A percentile compares a stretch with the other conserved stretches of the same genome.
phyloP scores from a whole-genome alignment of 37 sponge, comb jelly and placozoan species.

The Crambe crambe region DNA sequence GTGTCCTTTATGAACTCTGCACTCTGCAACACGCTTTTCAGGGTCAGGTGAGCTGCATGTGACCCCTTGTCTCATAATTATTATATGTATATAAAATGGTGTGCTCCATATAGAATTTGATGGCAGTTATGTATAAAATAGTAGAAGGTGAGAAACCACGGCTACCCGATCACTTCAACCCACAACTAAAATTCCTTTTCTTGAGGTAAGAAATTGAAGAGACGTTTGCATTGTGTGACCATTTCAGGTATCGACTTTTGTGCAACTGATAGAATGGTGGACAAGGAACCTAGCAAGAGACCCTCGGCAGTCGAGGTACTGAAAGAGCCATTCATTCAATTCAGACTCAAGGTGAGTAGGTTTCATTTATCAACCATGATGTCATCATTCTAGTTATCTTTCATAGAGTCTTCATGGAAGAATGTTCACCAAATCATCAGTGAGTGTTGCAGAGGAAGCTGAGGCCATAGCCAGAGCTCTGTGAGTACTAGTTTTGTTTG shows the following conservation, averaged over 20 bases:
- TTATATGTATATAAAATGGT: too few species aligned
- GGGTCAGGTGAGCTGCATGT: conserved; percentile 64
- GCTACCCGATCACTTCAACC: conserved; percentile 71
- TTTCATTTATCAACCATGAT: background rate
- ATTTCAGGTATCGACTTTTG: too few species aligned
- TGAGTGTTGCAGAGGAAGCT: conserved; percentile 36
- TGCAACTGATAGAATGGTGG: conserved; percentile 89
- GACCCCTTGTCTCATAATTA: background rate
- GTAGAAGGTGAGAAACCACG: conserved; percentile 80
- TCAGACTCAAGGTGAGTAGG: conserved; percentile 69
- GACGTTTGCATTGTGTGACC: background rate
- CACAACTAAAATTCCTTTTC: conserved; percentile 58
- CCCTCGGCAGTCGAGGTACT: conserved; percentile 89
- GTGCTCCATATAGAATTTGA: conserved; percentile 48
- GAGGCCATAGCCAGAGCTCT: conserved; percentile 78
- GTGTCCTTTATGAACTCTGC: conserved; percentile 92
- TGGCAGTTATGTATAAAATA: conserved; percentile 90
- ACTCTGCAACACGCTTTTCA: conserved; percentile 86
- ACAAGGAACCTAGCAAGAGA: conserved; percentile 81
- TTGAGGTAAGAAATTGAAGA: conserved; percentile 32
- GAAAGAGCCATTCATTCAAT: conserved; percentile 67
- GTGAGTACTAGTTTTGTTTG: conserved; percentile 38
- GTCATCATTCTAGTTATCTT: too few species aligned
- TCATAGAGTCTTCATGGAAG: conserved; percentile 64
- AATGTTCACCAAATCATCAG: conserved; percentile 29